Evolutionary conservation across 2,888 invertebrate genomes (phyloP).

Genomic region (Noctua fimbriata): DNA sequence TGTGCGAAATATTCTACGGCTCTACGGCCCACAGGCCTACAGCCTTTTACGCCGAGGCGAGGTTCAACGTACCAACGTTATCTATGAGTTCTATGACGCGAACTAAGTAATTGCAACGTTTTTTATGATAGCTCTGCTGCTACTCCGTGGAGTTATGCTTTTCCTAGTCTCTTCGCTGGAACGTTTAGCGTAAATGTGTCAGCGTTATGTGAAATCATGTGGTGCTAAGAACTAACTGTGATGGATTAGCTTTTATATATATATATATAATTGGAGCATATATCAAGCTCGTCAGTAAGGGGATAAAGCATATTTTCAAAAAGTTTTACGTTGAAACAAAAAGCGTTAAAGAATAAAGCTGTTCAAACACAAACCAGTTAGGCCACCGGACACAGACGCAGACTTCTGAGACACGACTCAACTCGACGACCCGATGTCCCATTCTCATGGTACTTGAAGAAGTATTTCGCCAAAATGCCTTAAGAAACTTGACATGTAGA

Average conservation of each 20-base stretch:
- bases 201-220: conserved; percentile 32
- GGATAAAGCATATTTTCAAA: not conserved
- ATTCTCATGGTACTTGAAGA: not conserved
- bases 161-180: conserved; percentile 43
- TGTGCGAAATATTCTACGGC: conserved; percentile 51
- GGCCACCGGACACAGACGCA: not conserved
- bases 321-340: not conserved
- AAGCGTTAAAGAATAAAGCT: not conserved
- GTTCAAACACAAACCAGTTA: not conserved
- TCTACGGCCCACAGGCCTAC: conserved; percentile 34
- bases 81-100: conserved; percentile 55
- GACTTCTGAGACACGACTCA: not conserved
- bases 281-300: not conserved
- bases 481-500: not conserved
- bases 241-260: not conserved
- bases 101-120: conserved; percentile 57
- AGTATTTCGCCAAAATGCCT: not conserved
- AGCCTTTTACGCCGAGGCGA: conserved; percentile 45
- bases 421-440: not conserved
- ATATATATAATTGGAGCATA: not conserved
- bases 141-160: conserved; percentile 47
- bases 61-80: conserved; percentile 65
- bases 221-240: conserved; percentile 30
- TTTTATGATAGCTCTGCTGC: conserved; percentile 45
- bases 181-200: conserved; percentile 55